phyloP scores from a whole-genome alignment of 1,140 invertebrate species.

The Aphidius ervi region DNA sequence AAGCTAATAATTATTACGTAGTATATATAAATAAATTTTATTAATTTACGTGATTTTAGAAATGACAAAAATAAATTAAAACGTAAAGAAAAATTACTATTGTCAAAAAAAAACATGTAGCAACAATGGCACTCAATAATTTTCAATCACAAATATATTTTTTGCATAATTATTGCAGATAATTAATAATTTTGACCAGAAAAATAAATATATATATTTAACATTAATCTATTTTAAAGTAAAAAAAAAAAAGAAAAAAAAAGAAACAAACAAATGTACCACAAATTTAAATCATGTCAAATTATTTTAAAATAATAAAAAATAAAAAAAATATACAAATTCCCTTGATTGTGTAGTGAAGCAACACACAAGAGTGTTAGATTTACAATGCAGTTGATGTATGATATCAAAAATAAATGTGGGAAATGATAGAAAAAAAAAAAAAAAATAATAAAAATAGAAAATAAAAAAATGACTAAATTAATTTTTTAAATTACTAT shows the following conservation, averaged over 20 bases:
- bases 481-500: no score
- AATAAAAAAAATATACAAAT: background rate
- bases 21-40: no score
- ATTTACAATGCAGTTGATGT: slow-evolving; percentile 20
- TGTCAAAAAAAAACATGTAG: no score
- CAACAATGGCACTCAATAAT: no score
- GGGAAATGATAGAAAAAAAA: slow-evolving; percentile 14
- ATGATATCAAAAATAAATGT: slow-evolving; percentile 21
- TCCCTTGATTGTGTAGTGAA: slow-evolving; percentile 14
- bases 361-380: slow-evolving; percentile 6
- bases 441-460: background rate
- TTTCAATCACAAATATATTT: no score
- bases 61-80: no score
- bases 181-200: no score
- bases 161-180: no score
- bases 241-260: background rate
- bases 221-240: background rate
- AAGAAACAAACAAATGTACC: background rate
- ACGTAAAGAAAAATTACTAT: no score
- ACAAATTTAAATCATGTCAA: background rate
- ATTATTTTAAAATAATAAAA: background rate
- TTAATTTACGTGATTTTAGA: no score
- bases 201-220: background rate
- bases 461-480: background rate
- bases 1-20: no score